Base-by-base conservation (phyloP, 2,888 invertebrate genomes). In the Strigamia crassipes region DNA sequence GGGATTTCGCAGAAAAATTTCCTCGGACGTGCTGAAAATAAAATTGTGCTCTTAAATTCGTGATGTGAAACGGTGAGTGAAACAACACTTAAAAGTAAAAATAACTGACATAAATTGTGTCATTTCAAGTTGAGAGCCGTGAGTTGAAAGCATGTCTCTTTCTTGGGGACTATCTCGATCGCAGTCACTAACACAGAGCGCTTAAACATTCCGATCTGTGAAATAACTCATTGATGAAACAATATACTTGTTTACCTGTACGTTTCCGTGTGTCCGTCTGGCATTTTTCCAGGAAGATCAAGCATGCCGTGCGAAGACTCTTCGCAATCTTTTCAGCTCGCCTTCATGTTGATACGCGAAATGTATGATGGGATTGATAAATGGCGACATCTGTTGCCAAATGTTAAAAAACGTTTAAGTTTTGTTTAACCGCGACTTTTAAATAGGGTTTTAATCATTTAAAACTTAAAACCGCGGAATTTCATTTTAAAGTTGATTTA, bases 221-320 rank as follows among this genome's bases (percentile, higher is more conserved):
- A 73, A 27, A 27, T 27, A 27, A 31, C 12, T 73, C 10, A 10
- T 27, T 73, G 8, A 31, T n/a, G 31, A 73, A 18, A 27, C 31
- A 31, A 31, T 12, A 13, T 73, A 27, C 73, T 73, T 27, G 27
- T 73, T 73, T 73, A 73, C 73, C 73, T 73, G 73, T 31, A 73
- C 6, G 27, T 73, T 15, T 73, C 15, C 13, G n/a, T 31, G 73
- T 4, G 31, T 73, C 2, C 13, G 12, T 23, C 73, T 73, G 73
- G 73, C 73, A 73, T 73, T 73, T 73, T 73, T 73, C 73, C 73
- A 73, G 27, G 73, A 73, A 73, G 73, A 73, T 31, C 73, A 31
- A 73, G 73, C 73, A 73, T 73, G 73, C 73, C 31, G 73, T 73
- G 73, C 73, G 23, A 31, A 61, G 27, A 73, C 73, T 73, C 27